Evolutionary conservation across 2,888 invertebrate species (phyloP).

Genomic region (Trichopria drosophilae): DNA sequence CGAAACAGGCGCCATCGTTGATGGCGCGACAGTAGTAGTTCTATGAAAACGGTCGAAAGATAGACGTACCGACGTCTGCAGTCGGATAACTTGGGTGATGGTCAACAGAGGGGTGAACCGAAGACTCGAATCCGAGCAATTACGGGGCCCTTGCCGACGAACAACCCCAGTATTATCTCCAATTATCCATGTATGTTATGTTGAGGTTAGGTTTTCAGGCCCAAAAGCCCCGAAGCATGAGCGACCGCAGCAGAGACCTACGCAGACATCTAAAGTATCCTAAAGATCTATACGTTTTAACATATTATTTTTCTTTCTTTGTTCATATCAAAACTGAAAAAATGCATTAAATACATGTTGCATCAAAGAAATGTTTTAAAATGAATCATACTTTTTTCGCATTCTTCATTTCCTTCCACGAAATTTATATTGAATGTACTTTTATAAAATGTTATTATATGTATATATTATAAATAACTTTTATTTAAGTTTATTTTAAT

Average conservation of each 20-base stretch:
- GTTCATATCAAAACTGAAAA: too few species aligned
- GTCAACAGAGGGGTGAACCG: constrained; percentile 33
- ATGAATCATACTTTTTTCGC: too few species aligned
- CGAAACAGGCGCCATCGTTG: constrained; percentile 51
- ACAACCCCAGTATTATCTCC: constrained; percentile 57
- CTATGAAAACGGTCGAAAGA: constrained; percentile 52
- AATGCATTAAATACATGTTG: too few species aligned
- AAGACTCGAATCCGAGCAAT: constrained; percentile 52
- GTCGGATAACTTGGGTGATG: constrained; percentile 24
- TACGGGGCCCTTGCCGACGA: constrained; percentile 46
- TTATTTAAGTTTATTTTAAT: too few species aligned
- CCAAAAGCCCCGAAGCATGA: constrained; percentile 23
- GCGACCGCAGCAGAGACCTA: not conserved
- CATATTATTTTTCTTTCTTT: too few species aligned
- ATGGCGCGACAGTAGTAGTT: constrained; percentile 38
- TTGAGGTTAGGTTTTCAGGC: constrained; percentile 53
- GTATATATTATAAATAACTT: too few species aligned
- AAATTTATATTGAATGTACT: too few species aligned
- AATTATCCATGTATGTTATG: constrained; percentile 55
- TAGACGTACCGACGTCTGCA: constrained; percentile 34
- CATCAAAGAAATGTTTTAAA: too few species aligned
- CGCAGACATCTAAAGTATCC: not conserved
- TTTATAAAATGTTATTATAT: too few species aligned
- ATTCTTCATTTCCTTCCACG: too few species aligned
- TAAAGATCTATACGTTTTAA: too few species aligned